Percentiles rank a stretch among this genome's conserved stretches.
phyloP scores from a whole-genome alignment of 2,888 invertebrate species.

The Melipona bicolor region DNA sequence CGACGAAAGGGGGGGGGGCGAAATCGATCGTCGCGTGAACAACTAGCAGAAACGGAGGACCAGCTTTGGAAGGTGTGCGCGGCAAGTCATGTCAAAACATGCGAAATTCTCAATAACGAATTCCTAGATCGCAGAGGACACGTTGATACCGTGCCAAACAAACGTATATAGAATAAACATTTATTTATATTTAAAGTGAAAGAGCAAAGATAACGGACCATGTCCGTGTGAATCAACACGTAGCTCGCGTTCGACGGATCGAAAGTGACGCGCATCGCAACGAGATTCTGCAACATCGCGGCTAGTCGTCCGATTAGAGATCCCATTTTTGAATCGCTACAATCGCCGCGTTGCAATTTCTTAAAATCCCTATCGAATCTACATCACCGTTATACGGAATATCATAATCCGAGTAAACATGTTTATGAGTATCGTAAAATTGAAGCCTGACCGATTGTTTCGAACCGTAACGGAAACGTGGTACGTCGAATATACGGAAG shows the following conservation, averaged over 20 bases:
- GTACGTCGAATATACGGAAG: background rate
- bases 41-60: constrained; percentile 24
- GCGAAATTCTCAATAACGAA: background rate
- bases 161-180: background rate
- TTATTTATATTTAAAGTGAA: background rate
- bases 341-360: background rate
- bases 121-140: constrained; percentile 1
- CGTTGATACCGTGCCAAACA: background rate
- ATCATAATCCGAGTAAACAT: background rate
- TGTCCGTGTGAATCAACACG: background rate
- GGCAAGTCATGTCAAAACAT: background rate
- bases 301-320: background rate
- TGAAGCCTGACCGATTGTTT: background rate
- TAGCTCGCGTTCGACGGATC: background rate
- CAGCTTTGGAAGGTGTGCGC: background rate
- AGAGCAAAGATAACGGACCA: background rate
- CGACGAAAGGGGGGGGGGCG: constrained; percentile 10
- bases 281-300: constrained; percentile 3
- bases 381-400: background rate
- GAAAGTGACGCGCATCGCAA: background rate
- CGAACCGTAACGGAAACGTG: background rate
- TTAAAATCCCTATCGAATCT: background rate
- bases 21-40: constrained; percentile 11
- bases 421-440: background rate
- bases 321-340: background rate